Percentiles rank a stretch among this genome's conserved stretches.
These are phyloP conservation scores for Pygoscelis adeliae DNA, from an alignment of 2,113 vertebrate genomes.

Conservation along the genomic window DNA sequence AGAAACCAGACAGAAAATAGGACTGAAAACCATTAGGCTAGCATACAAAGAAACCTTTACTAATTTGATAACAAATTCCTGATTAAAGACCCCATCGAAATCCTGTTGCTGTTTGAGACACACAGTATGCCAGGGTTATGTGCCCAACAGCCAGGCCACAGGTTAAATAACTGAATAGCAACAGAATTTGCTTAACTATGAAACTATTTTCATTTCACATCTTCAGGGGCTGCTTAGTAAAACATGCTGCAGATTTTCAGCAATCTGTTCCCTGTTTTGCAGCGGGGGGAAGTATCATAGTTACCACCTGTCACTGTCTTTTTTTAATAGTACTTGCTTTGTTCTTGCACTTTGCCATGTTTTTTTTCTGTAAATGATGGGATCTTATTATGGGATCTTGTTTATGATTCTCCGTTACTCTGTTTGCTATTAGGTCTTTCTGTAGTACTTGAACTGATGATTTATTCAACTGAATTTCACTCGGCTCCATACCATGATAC, in stretches of 20 bases:
- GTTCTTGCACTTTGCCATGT: background rate
- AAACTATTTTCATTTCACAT: background rate
- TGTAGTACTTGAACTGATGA: background rate
- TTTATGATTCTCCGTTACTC: background rate
- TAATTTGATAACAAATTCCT: background rate
- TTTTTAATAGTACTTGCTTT: background rate
- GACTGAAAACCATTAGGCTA: background rate
- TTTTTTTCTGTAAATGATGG: background rate
- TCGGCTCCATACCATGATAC: background rate
- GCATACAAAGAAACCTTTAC: background rate
- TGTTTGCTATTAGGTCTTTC: background rate
- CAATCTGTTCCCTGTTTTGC: background rate
- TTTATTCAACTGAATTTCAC: background rate
- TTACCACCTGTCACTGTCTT: background rate
- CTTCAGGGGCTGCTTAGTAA: background rate
- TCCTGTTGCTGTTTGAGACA: background rate
- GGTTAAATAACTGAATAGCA: background rate
- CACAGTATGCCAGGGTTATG: background rate
- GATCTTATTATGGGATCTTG: background rate
- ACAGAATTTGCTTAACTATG: background rate
- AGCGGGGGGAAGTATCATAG: background rate
- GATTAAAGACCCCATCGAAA: background rate
- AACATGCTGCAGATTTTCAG: background rate
- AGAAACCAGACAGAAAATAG: background rate
- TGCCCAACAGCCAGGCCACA: background rate